Percentiles rank a stretch among this genome's conserved stretches.
Evolutionary conservation across 2,113 vertebrate species (phyloP).

Genomic region (Phrynosoma blainvillii): DNA sequence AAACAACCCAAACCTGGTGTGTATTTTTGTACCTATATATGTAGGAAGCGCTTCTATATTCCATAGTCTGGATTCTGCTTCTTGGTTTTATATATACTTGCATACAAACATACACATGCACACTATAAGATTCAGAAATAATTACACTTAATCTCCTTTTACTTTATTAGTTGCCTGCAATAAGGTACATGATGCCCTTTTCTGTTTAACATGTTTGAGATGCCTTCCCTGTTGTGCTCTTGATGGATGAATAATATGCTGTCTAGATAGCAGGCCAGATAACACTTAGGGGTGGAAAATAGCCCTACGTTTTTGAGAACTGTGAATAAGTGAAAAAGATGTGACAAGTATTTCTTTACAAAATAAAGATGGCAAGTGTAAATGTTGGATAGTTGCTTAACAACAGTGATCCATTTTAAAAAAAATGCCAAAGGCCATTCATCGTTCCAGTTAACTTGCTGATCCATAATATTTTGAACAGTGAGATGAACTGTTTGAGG

Average conservation of each 20-base stretch:
- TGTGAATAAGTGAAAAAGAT: neutral
- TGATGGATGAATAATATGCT: conserved; percentile 37
- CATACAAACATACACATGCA: neutral
- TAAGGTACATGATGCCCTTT: neutral
- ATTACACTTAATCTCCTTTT: conserved; percentile 6
- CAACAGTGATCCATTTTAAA: neutral
- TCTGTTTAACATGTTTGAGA: conserved; percentile 26
- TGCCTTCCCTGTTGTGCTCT: neutral
- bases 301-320: neutral
- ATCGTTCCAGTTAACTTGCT: neutral
- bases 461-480: neutral
- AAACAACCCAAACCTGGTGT: too few species aligned
- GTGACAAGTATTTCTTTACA: neutral
- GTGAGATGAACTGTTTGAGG: neutral
- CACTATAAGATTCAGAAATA: neutral
- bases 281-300: neutral
- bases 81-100: neutral
- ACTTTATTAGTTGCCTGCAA: conserved; percentile 40
- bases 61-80: neutral
- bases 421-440: neutral
- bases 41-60: neutral
- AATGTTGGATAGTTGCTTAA: neutral
- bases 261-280: fast-evolving
- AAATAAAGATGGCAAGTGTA: neutral
- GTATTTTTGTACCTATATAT: neutral